phyloP scores from a whole-genome alignment of 2,113 vertebrate species.

The Camelus dromedarius region DNA sequence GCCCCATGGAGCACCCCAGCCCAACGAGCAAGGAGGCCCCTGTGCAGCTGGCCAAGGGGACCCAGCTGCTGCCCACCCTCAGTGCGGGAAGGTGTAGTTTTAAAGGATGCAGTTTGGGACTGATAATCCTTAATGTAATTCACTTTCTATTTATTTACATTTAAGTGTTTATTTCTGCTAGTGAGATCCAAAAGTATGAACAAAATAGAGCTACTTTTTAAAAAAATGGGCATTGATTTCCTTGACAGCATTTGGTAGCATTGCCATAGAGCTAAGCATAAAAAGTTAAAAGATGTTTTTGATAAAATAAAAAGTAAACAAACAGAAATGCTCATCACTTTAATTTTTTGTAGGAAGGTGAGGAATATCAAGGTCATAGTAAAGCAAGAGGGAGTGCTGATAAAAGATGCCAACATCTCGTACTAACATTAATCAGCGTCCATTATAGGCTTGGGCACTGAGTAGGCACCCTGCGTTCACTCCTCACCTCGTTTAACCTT shows the following conservation, averaged over 20 bases:
- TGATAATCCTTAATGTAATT: not conserved
- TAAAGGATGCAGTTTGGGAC: not conserved
- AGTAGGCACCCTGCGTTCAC: not conserved
- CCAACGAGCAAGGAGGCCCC: too few species aligned
- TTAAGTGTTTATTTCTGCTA: not conserved
- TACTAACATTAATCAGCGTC: not conserved
- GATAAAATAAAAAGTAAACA: not conserved
- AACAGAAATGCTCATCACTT: not conserved
- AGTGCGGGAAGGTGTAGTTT: not conserved
- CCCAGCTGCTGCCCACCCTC: too few species aligned
- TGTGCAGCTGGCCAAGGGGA: too few species aligned
- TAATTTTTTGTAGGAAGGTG: not conserved
- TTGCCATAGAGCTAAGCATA: not conserved
- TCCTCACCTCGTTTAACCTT: not conserved
- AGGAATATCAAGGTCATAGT: not conserved
- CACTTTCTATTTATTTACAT: not conserved
- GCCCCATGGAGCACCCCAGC: too few species aligned
- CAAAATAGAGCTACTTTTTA: not conserved
- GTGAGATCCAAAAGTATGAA: not conserved
- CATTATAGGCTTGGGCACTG: not conserved
- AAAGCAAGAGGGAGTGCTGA: not conserved
- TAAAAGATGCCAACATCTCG: not conserved
- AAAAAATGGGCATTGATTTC: not conserved
- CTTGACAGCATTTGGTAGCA: not conserved
- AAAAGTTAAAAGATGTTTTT: not conserved